Evolutionary conservation across 1,140 invertebrate species (phyloP), one percentile per base, ranked within the genome.

Genomic region (Monomorium pharaonis): DNA sequence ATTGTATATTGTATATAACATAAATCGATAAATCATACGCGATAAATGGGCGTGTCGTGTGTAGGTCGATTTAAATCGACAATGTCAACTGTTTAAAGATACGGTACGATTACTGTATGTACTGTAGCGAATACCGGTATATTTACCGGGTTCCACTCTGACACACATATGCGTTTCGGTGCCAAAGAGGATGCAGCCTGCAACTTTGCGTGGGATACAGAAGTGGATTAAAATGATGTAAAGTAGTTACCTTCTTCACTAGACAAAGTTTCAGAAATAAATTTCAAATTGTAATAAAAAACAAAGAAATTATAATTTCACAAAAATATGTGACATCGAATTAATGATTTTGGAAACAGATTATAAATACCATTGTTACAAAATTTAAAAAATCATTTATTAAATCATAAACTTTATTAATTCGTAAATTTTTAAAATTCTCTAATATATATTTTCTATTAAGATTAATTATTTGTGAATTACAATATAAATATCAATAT

Each of bases 61-160:
- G 87, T 91, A 83, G 86, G 84, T 67, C 58, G 88, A 21, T 60
- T 84, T 67, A 69, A 77, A 37, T 70, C 30, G 83, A 80, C 89
- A 89, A 81, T 90, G 87, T 88, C 89, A 91, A 86, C 83, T 89
- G 86, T 89, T 89, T 89, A 88, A 91, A 76, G 69, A 85, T 83
- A 86, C 65, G 60, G 44, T 37, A 42, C 4, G 72, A 84, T 84
- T 62, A 84, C 37, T 76, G 56, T 54, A 60, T 49, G n/a, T 37
- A 33, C 37, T 30, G 47, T 14, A 49, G 44, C 60, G 58, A 33
- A 27, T 76, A 88, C 75, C 80, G 69, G 67, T 77, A 86, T 80
- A 84, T 84, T 85, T 80, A 72, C 24, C 76, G 37, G 54, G 51
- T 80, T 33, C 83, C 69, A 83, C 51, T 89, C 63, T 88, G 89